phyloP scores from a whole-genome alignment of 2,797 vertebrate species.

The Australoheros facetus region DNA sequence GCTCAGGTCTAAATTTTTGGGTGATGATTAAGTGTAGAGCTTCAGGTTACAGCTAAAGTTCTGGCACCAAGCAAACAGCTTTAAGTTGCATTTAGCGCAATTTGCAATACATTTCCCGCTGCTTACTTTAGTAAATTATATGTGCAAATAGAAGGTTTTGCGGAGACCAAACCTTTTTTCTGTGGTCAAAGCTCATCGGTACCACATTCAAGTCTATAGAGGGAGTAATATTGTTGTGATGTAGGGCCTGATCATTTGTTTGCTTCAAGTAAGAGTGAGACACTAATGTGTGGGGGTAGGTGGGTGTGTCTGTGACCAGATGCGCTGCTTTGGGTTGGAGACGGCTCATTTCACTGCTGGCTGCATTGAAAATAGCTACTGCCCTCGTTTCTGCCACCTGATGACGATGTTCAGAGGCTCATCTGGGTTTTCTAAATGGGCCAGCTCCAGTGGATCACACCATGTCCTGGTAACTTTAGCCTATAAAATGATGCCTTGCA shows the following conservation, averaged over 20 bases:
- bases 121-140: too few relatives aligned
- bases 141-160: too few relatives aligned
- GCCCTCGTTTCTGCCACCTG: conserved; percentile 58
- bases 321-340: conserved; percentile 31
- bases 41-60: too few relatives aligned
- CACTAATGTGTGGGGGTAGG: too few relatives aligned
- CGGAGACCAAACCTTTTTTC: background rate
- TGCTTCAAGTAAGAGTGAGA: background rate
- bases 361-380: conserved; percentile 72
- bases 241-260: background rate
- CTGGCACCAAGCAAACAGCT: too few relatives aligned
- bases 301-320: conserved; percentile 17
- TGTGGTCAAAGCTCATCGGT: background rate
- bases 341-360: conserved; percentile 12
- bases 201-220: background rate
- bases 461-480: background rate
- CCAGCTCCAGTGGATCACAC: conserved; percentile 49
- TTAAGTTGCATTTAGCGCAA: too few relatives aligned
- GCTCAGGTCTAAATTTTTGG: too few relatives aligned
- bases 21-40: too few relatives aligned
- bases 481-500: background rate
- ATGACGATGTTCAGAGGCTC: conserved; percentile 45
- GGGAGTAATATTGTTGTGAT: background rate
- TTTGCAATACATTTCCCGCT: too few relatives aligned
- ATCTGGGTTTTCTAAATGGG: conserved; percentile 69